Evolutionary conservation across 2,888 invertebrate genomes (phyloP).

Genomic region (Cotesia congregata): DNA sequence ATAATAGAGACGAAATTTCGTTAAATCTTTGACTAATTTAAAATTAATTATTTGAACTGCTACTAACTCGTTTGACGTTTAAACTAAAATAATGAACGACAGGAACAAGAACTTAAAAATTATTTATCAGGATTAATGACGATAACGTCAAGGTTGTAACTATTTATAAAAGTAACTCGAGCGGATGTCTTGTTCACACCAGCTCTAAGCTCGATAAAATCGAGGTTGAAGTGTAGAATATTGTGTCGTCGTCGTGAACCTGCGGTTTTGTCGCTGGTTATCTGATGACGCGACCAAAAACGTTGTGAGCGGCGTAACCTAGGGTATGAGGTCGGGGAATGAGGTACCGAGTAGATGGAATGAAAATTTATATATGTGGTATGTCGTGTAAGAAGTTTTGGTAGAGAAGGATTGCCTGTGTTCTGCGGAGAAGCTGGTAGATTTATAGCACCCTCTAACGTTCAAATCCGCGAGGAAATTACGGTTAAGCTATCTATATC

Average conservation of each 20-base stretch:
- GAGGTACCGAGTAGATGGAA: neutral
- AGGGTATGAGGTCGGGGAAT: neutral
- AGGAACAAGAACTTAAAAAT: neutral
- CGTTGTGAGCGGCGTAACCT: neutral
- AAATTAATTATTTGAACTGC: too few relatives aligned
- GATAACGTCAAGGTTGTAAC: neutral
- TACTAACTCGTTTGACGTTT: too few relatives aligned
- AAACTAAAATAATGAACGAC: too few relatives aligned
- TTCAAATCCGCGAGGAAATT: neutral
- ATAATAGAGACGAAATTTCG: neutral
- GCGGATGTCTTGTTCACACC: neutral
- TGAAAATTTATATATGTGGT: constrained; percentile 5
- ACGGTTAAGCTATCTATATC: neutral
- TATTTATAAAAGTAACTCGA: neutral
- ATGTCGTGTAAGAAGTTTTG: neutral
- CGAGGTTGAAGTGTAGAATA: neutral
- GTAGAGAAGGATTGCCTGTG: neutral
- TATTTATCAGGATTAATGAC: neutral
- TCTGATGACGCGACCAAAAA: neutral
- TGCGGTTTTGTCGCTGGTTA: constrained; percentile 14
- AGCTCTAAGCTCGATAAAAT: neutral
- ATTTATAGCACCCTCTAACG: neutral
- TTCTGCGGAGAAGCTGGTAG: neutral
- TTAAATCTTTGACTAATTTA: neutral
- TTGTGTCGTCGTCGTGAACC: constrained; percentile 7